Evolutionary conservation across 2,113 vertebrate genomes (phyloP).

Genomic region (Hemicordylus capensis): DNA sequence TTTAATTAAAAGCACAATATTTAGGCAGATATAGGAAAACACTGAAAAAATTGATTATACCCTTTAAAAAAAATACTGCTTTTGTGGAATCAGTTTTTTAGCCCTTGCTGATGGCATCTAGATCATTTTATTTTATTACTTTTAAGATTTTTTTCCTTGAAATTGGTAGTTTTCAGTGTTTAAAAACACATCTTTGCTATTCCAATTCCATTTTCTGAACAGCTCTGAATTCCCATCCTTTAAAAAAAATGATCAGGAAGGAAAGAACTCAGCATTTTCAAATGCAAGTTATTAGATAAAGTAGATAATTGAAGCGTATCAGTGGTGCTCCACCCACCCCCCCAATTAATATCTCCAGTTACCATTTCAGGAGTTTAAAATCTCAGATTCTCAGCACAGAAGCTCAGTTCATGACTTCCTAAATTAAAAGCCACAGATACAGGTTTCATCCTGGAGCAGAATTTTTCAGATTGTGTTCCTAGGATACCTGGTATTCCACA

Average conservation of each 20-base stretch:
- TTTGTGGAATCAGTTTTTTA: neutral
- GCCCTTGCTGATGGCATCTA: neutral
- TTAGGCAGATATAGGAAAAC: neutral
- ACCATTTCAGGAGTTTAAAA: neutral
- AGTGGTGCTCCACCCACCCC: too few relatives aligned
- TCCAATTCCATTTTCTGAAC: neutral
- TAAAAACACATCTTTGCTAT: too few relatives aligned
- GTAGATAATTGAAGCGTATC: neutral
- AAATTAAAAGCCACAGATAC: neutral
- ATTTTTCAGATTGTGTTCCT: too few relatives aligned
- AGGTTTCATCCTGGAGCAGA: neutral
- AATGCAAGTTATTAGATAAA: neutral
- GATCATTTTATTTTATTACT: neutral
- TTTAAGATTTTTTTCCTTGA: neutral
- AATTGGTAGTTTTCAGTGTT: neutral
- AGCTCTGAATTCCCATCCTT: neutral
- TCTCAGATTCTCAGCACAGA: neutral
- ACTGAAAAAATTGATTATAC: neutral
- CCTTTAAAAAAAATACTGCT: neutral
- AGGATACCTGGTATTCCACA: neutral
- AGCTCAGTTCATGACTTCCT: neutral
- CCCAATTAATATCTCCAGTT: too few relatives aligned
- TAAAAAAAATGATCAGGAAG: neutral
- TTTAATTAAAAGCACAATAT: slow-evolving; percentile 24
- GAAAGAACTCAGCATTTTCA: neutral